Conservation (phyloP, 2,113 vertebrate genomes). For the Chaetodon auriga region DNA sequence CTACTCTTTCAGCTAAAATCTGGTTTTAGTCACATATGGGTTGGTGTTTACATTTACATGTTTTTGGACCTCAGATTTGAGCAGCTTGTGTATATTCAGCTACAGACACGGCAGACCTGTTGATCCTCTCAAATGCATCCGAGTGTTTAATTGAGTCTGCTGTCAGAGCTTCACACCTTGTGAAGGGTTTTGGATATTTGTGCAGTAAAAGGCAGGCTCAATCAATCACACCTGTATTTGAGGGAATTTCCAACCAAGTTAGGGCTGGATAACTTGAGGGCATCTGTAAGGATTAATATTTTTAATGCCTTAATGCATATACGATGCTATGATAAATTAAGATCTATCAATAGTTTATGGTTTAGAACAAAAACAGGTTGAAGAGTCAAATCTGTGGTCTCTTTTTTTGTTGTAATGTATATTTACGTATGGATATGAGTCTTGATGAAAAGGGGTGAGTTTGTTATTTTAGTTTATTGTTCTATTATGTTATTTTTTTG, state of each 20-base stretch:
- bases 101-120: slow-evolving; percentile 3
- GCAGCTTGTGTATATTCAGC: slow-evolving; percentile 51
- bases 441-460: slow-evolving; percentile 59
- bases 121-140: slow-evolving; percentile 37
- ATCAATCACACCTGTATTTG: slow-evolving; percentile 49
- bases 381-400: slow-evolving; percentile 45
- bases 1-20: slow-evolving; percentile 50
- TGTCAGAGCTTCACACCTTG: neutral
- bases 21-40: slow-evolving; percentile 12
- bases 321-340: slow-evolving; percentile 50
- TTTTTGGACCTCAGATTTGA: slow-evolving; percentile 48
- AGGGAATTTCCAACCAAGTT: slow-evolving; percentile 38
- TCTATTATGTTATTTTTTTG: no score
- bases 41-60: neutral
- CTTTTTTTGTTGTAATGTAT: slow-evolving; percentile 42
- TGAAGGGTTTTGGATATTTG: neutral
- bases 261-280: slow-evolving; percentile 28
- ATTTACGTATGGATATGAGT: slow-evolving; percentile 53
- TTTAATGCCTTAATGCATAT: slow-evolving; percentile 33
- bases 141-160: slow-evolving; percentile 39
- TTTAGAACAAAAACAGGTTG: slow-evolving; percentile 7
- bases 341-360: slow-evolving; percentile 24
- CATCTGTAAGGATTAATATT: slow-evolving; percentile 37
- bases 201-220: slow-evolving; percentile 30
- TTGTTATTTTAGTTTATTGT: slow-evolving; percentile 35